Conservation (phyloP, 2,888 invertebrate species). For the Nephrotoma guestfalica region DNA sequence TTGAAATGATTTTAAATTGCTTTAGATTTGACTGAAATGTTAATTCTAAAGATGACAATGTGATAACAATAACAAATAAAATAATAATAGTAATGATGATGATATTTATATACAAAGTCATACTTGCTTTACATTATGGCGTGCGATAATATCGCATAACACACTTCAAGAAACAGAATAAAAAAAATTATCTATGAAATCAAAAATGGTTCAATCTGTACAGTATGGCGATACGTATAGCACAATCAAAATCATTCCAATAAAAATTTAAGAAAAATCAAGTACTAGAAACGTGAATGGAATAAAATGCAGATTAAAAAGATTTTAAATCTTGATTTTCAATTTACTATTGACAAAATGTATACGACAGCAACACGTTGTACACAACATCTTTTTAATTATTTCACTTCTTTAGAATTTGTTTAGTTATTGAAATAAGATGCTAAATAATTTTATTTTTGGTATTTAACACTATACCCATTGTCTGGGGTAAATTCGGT, state of each 20-base stretch:
- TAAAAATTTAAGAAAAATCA: neutral
- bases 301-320: neutral
- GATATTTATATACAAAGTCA: neutral
- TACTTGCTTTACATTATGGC: neutral
- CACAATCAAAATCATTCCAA: neutral
- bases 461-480: too few relatives aligned
- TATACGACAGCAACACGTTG: neutral
- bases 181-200: neutral
- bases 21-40: neutral
- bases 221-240: neutral
- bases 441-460: too few relatives aligned
- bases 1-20: neutral
- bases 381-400: neutral
- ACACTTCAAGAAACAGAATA: neutral
- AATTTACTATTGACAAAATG: neutral
- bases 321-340: neutral
- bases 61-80: neutral
- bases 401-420: neutral
- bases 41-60: neutral
- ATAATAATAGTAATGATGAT: neutral
- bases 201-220: neutral
- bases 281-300: neutral
- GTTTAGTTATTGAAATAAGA: neutral
- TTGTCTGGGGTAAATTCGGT: neutral
- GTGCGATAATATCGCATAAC: neutral